Evolutionary conservation across 1,140 invertebrate genomes (phyloP).

Genomic region (Artemia franciscana): DNA sequence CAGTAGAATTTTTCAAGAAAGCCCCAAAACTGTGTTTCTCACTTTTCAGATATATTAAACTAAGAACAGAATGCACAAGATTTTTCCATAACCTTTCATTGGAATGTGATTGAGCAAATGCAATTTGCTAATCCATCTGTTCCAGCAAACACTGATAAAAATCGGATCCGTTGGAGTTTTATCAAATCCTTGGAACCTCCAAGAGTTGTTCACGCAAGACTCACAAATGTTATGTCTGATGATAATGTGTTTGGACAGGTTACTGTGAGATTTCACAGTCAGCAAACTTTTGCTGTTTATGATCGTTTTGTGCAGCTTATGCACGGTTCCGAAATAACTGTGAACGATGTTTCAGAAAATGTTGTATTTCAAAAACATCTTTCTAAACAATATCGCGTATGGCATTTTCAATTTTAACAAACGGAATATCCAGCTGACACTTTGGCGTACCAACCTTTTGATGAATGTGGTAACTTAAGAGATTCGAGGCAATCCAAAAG

Average conservation of each 20-base stretch:
- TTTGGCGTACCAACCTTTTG: too few species aligned
- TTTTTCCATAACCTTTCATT: too few species aligned
- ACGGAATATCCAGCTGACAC: too few species aligned
- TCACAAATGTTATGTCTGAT: constrained; percentile 44
- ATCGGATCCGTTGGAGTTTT: constrained; percentile 63
- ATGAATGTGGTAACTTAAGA: too few species aligned
- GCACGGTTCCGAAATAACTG: constrained; percentile 67
- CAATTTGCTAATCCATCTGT: constrained; percentile 32
- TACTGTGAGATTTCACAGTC: constrained; percentile 80
- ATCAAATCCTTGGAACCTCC: constrained; percentile 67
- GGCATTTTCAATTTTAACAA: constrained; percentile 93
- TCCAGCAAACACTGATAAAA: constrained; percentile 32
- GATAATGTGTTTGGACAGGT: constrained; percentile 77
- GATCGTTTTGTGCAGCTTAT: constrained; percentile 86
- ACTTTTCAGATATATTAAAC: too few species aligned
- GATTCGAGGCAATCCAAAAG: too few species aligned
- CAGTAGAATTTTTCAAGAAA: too few species aligned
- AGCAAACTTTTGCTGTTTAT: constrained; percentile 78
- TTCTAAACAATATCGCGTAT: constrained; percentile 62
- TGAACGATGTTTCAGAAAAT: constrained; percentile 73
- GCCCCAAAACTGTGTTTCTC: too few species aligned
- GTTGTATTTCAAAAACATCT: constrained; percentile 92
- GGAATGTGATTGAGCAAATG: too few species aligned
- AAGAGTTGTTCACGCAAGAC: constrained; percentile 56
- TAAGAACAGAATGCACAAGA: too few species aligned